Evolutionary conservation across 2,113 vertebrate genomes (phyloP), one percentile per base, ranked within the genome.

Genomic region (Pelecanus crispus): DNA sequence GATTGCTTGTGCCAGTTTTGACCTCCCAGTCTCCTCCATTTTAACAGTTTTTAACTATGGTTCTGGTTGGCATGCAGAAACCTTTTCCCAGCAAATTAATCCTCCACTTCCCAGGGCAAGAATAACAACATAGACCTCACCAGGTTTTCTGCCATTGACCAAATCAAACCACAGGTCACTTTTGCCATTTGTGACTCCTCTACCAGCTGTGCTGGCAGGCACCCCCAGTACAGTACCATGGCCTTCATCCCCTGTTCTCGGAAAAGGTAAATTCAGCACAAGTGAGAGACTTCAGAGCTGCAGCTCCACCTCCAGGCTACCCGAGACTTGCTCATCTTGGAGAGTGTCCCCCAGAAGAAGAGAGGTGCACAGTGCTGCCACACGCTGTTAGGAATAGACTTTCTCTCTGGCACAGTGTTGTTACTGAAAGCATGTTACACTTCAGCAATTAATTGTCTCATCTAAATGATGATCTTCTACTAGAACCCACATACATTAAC

Each of bases 311-410:
- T 26, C 24, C 17, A 29, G 7, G 8, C 19, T 15, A 17, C 4
- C 28, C 10, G 34, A 49, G 40, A 26, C 11, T 25, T 29, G 22
- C 8, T 52, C 18, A 24, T 34, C 38, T 19, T 29, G 32, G 45
- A 17, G 25, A 11, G 8, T 7, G 32, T 8, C 18, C 53, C 47
- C 44, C 36, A n/a, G n/a, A 17, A 70, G 73, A 53, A 19, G 19
- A 55, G 74, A n/a, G 20, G 5, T 36, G 9, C 44, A 36, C 24
- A 17, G 25, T 2, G 0, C 49, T 42, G 40, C 66, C 18, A 4
- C 7, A 14, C 0, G 0, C 36, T 32, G 8, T 11, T 6, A 10
- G 13, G 22, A 40, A 38, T 0, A 34, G 47, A 17, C 21, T 18
- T 22, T 18, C 61, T 53, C 12, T 45, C 28, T 34, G 58, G 28